phyloP scores from a whole-genome alignment of 1,140 invertebrate species.

The Chymomyza costata region DNA sequence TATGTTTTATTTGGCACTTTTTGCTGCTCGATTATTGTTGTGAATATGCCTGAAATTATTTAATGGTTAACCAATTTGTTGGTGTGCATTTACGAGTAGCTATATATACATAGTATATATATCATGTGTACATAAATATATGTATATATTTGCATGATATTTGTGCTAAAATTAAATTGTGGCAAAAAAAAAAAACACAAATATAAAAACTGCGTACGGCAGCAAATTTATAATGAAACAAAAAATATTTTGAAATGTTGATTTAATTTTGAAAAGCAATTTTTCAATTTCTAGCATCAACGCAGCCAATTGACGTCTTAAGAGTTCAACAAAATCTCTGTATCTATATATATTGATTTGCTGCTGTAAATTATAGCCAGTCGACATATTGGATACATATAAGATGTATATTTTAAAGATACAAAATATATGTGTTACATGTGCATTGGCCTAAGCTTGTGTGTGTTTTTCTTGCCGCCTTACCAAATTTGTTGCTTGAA shows the following conservation, averaged over 20 bases:
- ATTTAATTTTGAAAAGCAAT: slow-evolving; percentile 73
- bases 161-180: slow-evolving; percentile 71
- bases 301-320: slow-evolving; percentile 57
- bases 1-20: slow-evolving; percentile 72
- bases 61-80: slow-evolving; percentile 71
- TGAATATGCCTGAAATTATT: slow-evolving; percentile 55
- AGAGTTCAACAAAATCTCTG: neutral
- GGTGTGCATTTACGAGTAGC: slow-evolving; percentile 49
- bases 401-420: no score
- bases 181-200: no score
- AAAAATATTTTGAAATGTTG: slow-evolving; percentile 73
- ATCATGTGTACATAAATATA: slow-evolving; percentile 26
- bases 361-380: no score
- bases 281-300: slow-evolving; percentile 67
- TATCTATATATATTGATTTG: slow-evolving; percentile 35
- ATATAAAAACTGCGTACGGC: slow-evolving; percentile 30
- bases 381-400: no score
- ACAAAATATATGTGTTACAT: no score
- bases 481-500: no score
- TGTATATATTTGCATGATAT: slow-evolving; percentile 63
- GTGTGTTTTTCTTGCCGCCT: slow-evolving; percentile 4
- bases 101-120: slow-evolving; percentile 42
- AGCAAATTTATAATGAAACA: slow-evolving; percentile 61
- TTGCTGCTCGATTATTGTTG: slow-evolving; percentile 34
- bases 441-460: no score